Evolutionary conservation across 2,888 invertebrate species (phyloP).

Genomic region (Ectropis crepuscularia): DNA sequence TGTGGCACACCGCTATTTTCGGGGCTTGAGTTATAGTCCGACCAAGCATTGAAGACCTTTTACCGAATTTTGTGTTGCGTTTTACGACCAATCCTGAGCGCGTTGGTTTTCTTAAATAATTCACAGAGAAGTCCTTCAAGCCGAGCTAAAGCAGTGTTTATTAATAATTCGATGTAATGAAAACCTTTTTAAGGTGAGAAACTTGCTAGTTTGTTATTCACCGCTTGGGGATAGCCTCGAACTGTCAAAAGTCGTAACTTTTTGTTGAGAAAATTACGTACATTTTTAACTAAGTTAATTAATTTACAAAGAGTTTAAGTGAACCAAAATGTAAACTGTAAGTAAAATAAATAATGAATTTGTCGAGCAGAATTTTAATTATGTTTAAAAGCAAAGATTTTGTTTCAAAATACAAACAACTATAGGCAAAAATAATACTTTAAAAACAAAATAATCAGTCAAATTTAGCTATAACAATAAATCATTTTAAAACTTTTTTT

Average conservation of each 20-base stretch:
- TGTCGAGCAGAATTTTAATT: no score
- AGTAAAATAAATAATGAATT: no score
- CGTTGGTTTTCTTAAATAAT: constrained; percentile 72
- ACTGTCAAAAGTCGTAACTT: constrained; percentile 15
- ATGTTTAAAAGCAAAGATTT: no score
- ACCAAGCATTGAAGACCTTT: constrained; percentile 82
- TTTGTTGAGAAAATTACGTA: neutral
- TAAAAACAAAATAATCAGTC: no score
- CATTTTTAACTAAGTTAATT: neutral
- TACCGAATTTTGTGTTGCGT: constrained; percentile 78
- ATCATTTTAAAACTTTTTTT: no score
- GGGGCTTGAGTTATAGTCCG: constrained; percentile 80
- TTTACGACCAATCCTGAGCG: constrained; percentile 79
- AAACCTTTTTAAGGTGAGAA: constrained; percentile 41
- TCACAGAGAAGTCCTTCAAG: constrained; percentile 68
- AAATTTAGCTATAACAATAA: no score
- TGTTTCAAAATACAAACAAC: no score
- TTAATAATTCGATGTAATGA: constrained; percentile 58
- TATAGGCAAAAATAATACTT: no score
- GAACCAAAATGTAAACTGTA: no score
- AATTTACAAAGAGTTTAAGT: no score
- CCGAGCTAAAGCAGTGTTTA: constrained; percentile 56
- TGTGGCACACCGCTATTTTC: constrained; percentile 66
- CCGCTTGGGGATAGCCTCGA: constrained; percentile 11
- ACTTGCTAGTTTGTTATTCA: constrained; percentile 29